Conservation (phyloP, 2,113 vertebrate species). For the Hiodon tergisus region DNA sequence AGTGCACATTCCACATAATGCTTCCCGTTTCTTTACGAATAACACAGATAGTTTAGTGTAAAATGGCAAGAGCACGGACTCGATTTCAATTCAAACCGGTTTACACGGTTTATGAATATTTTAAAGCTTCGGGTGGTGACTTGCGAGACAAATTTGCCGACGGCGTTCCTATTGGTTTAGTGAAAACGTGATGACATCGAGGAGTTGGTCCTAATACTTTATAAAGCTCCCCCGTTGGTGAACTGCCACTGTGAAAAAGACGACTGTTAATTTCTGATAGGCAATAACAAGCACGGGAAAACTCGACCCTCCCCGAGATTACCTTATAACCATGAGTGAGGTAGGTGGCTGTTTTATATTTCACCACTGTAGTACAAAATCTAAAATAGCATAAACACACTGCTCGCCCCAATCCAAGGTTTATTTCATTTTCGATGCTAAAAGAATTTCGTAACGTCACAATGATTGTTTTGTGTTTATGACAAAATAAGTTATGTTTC, state of each 20-base stretch:
- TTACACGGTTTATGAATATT: slow-evolving; percentile 50
- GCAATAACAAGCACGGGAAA: slow-evolving; percentile 37
- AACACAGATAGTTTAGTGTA: slow-evolving; percentile 22
- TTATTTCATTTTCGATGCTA: not conserved
- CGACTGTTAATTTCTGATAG: slow-evolving; percentile 45
- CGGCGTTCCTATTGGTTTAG: slow-evolving; percentile 65
- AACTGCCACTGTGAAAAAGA: slow-evolving; percentile 45
- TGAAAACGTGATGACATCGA: slow-evolving; percentile 56
- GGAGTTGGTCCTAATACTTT: slow-evolving; percentile 59
- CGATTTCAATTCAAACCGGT: slow-evolving; percentile 38
- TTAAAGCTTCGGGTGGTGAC: slow-evolving; percentile 53
- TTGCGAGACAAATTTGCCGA: slow-evolving; percentile 53
- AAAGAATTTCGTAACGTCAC: not conserved
- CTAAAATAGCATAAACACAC: not conserved
- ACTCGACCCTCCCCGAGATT: slow-evolving; percentile 32
- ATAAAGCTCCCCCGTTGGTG: slow-evolving; percentile 58
- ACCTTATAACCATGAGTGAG: slow-evolving; percentile 63
- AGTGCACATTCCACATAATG: slow-evolving; percentile 19
- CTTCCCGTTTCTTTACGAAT: slow-evolving; percentile 15
- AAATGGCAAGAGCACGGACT: slow-evolving; percentile 20
- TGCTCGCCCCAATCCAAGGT: not conserved
- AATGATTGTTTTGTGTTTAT: not conserved
- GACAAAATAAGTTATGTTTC: not conserved
- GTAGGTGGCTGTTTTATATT: slow-evolving; percentile 44
- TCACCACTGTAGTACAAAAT: not conserved